Evolutionary conservation across 2,797 vertebrate genomes (phyloP).

Genomic region (Microctenopoma steveboyesi): DNA sequence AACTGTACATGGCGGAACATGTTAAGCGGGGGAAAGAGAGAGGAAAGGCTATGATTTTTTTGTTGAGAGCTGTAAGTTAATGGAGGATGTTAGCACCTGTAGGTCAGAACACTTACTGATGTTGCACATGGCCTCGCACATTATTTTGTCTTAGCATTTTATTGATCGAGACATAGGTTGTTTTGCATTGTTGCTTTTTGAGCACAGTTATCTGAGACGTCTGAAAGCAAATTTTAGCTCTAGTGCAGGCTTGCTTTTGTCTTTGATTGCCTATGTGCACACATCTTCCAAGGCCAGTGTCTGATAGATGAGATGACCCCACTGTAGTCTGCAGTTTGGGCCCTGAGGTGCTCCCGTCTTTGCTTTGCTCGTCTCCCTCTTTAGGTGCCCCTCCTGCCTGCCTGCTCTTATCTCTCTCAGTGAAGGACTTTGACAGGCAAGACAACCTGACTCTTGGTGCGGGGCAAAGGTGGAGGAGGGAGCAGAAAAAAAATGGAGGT

Average conservation of each 20-base stretch:
- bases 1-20: constrained; percentile 25
- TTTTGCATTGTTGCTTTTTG: background rate
- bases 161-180: background rate
- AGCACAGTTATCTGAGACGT: background rate
- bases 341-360: constrained; percentile 68
- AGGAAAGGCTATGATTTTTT: constrained; percentile 21
- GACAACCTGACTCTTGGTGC: constrained; percentile 77
- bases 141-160: background rate
- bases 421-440: constrained; percentile 79
- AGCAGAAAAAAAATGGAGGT: constrained; percentile 45
- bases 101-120: background rate
- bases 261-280: constrained; percentile 19
- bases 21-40: constrained; percentile 14
- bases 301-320: constrained; percentile 74
- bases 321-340: constrained; percentile 70
- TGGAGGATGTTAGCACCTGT: constrained; percentile 2
- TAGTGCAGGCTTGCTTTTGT: constrained; percentile 24
- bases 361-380: constrained; percentile 47
- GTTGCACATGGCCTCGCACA: too few relatives aligned
- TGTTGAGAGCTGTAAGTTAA: constrained; percentile 1
- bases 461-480: constrained; percentile 67
- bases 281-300: constrained; percentile 30
- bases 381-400: constrained; percentile 48
- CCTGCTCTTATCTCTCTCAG: constrained; percentile 73
- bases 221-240: constrained; percentile 5